Evolutionary conservation across 2,113 vertebrate species (phyloP).

Genomic region (Nansenia antarctica): DNA sequence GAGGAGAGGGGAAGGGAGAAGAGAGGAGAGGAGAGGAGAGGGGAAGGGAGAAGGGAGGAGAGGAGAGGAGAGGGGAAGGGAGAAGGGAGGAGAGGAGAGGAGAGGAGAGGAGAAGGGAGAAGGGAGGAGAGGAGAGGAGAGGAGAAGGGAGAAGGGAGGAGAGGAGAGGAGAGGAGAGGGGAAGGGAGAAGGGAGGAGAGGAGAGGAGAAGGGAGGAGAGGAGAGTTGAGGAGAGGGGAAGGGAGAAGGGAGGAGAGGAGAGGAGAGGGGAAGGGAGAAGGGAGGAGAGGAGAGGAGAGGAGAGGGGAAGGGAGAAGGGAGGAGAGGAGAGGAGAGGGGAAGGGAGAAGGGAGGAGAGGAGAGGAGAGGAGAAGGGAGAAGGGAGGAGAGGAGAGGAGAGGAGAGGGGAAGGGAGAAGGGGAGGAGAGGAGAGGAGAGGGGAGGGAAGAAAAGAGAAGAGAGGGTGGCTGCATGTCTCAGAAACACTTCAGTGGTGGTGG

Average conservation of each 20-base stretch:
- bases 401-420: not conserved
- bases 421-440: not conserved
- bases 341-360: not conserved
- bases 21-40: too few species aligned
- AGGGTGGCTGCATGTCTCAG: too few species aligned
- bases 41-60: too few species aligned
- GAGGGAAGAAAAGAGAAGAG: slow-evolving; percentile 7
- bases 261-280: not conserved
- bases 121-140: too few species aligned
- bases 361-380: not conserved
- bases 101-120: too few species aligned
- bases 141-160: too few species aligned
- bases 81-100: not conserved
- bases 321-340: not conserved
- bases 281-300: not conserved
- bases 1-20: too few species aligned
- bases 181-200: not conserved
- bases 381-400: not conserved
- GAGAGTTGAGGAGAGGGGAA: too few species aligned
- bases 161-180: too few species aligned
- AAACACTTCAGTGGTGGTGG: too few species aligned
- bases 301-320: not conserved
- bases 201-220: not conserved
- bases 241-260: not conserved
- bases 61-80: too few species aligned